Conservation (phyloP, 2,797 vertebrate genomes). For the Sternarchorhynchus goeldii region DNA sequence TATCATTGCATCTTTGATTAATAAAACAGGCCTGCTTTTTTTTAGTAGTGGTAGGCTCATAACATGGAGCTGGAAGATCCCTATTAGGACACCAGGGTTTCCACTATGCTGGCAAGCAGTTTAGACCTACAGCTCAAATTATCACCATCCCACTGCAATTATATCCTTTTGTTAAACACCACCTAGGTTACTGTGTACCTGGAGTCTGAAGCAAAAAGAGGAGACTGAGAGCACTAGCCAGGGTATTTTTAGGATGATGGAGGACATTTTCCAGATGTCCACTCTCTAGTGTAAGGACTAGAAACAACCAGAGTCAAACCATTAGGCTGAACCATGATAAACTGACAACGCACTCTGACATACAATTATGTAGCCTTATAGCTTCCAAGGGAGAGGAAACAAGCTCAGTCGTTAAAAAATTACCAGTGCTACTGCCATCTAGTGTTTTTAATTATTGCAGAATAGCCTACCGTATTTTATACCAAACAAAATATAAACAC, state of each 20-base stretch:
- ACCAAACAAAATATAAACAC: too few relatives aligned
- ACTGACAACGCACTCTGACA: background rate
- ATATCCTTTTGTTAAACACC: background rate
- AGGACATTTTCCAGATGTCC: slow-evolving; percentile 6
- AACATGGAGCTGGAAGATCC: too few relatives aligned
- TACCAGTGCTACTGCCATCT: too few relatives aligned
- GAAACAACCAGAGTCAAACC: background rate
- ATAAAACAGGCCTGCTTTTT: too few relatives aligned
- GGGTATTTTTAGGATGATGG: slow-evolving; percentile 34
- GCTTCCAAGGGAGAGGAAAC: background rate
- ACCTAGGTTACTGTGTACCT: slow-evolving; percentile 4
- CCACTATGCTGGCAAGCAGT: background rate
- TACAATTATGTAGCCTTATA: background rate
- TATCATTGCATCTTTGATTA: too few relatives aligned
- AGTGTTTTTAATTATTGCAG: too few relatives aligned
- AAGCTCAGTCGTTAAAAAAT: too few relatives aligned
- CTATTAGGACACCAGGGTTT: too few relatives aligned
- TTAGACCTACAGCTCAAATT: background rate
- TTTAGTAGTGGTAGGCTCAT: too few relatives aligned
- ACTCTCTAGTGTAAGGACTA: background rate
- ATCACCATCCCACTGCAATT: background rate
- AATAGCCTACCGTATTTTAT: too few relatives aligned
- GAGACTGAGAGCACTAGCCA: background rate
- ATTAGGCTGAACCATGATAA: background rate
- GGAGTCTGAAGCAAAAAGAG: slow-evolving; percentile 8